Evolutionary conservation across 2,113 vertebrate species (phyloP), one percentile per base, ranked within the genome.

Genomic region (Pseudois nayaur): DNA sequence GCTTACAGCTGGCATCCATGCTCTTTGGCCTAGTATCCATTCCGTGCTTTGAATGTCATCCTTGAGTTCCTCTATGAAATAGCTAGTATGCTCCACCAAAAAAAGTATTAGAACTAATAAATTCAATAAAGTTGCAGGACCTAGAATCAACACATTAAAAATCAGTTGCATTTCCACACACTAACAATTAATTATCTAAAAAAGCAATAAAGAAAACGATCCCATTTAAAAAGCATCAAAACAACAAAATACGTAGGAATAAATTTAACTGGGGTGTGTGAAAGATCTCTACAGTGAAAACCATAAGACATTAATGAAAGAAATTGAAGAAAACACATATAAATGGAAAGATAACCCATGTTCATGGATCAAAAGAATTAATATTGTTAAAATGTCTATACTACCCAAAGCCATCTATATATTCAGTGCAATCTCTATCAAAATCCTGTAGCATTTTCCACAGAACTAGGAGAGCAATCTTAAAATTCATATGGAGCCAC

Each of bases 371-470:
- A 9, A 33, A 95, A 86, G 48, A 91, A 79, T 87, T 62, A 79
- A 95, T 91, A 45, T 64, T 91, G 29, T 86, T 78, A 95, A 95
- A 79, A 91, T 79, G 48, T 87, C 48, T 83, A 40, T 79, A 78
- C 14, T 43, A 54, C 21, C 12, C 36, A n/a, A 85, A 86, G 13
- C 57, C 67, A 79, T 78, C 67, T 91, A 79, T 2, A 91, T 82
- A 55, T 79, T 79, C 67, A 86, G 8, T 91, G 55, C 31, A 86
- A 91, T 64, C 57, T 50, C 89, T 64, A 82, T 64, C 76, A 52
- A 82, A 82, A 82, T 91, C 40, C 27, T 23, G 54, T 13, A 31
- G 54, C 55, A 79, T 62, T 95, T 95, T 64, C 52, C 71, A 52
- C 8, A 55, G 48, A 91, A 79, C 60, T 23, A 86, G 21, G 27